phyloP scores from a whole-genome alignment of 2,113 vertebrate species.

The Tachycineta bicolor region DNA sequence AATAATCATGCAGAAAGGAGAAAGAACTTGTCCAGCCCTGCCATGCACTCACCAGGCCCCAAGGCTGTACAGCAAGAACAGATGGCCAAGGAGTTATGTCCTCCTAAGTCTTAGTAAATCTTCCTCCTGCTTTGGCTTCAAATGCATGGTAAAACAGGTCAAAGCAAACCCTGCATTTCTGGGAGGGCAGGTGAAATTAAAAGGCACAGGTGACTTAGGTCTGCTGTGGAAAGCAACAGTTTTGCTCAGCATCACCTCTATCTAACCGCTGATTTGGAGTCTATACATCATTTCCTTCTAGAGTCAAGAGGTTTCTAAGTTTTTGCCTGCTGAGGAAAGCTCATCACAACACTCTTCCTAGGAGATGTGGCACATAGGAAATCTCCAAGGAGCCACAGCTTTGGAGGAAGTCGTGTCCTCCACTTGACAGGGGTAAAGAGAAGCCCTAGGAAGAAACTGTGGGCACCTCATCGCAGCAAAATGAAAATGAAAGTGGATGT shows the following conservation, averaged over 20 bases:
- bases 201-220: neutral
- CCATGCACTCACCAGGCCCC: neutral
- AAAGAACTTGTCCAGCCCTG: neutral
- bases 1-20: neutral
- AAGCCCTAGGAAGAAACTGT: neutral
- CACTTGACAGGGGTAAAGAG: neutral
- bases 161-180: neutral
- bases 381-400: neutral
- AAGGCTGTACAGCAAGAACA: neutral
- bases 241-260: neutral
- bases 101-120: neutral
- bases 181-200: neutral
- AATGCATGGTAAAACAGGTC: neutral
- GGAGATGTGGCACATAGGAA: neutral
- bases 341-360: neutral
- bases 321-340: neutral
- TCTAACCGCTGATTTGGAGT: neutral
- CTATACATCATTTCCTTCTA: neutral
- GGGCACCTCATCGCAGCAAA: neutral
- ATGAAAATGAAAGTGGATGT: neutral
- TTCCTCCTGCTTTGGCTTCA: neutral
- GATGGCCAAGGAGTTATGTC: neutral
- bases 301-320: neutral
- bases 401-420: neutral
- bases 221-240: neutral